Evolutionary conservation across 2,113 vertebrate species (phyloP), one percentile per base, ranked within the genome.

Genomic region (Gnathonemus longibarbis): DNA sequence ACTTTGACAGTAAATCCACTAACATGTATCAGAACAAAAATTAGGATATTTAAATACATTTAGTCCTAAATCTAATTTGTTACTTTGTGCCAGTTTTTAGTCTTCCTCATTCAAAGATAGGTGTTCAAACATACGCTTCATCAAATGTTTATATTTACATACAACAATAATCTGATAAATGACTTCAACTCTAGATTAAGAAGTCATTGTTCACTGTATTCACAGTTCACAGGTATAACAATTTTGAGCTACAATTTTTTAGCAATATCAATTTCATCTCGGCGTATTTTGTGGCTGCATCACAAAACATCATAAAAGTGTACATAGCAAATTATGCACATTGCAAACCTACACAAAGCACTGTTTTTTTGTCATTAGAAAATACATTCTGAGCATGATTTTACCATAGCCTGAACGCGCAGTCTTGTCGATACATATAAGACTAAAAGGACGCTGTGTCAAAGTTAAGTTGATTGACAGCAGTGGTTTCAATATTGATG

Each of bases 401-500:
- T 53, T 53, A 87, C 21, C 48, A 19, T 10, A 88, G 24, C 87
- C 7, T 62, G 87, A 62, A 45, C 31, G 10, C 42, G 24, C 56
- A 62, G 21, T 9, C 62, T 56, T 84, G 50, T 80, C 49, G 27
- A 89, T 56, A 58, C 46, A 89, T 84, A 42, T 45, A 52, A 45
- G 19, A 49, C 77, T 89, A 17, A 42, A 89, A 15, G 11, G 74
- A 5, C 24, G 50, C 17, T 89, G 31, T 84, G 52, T 50, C 50
- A 84, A 62, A 56, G 52, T 56, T 62, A 45, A 84, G 42, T 84
- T 84, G 89, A 89, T n/a, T 89, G 88, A 53, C 48, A 89, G 52
- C 50, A 56, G 56, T 85, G 77, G 66, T 77, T 89, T 56, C 89
- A 62, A 15, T 89, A 84, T 89, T 89, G 89, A 89, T 62, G 77